Evolutionary conservation across 30 jellyfish, hydroid and myxozoan species (phyloP).

Genomic region (Pelagia noctiluca): DNA sequence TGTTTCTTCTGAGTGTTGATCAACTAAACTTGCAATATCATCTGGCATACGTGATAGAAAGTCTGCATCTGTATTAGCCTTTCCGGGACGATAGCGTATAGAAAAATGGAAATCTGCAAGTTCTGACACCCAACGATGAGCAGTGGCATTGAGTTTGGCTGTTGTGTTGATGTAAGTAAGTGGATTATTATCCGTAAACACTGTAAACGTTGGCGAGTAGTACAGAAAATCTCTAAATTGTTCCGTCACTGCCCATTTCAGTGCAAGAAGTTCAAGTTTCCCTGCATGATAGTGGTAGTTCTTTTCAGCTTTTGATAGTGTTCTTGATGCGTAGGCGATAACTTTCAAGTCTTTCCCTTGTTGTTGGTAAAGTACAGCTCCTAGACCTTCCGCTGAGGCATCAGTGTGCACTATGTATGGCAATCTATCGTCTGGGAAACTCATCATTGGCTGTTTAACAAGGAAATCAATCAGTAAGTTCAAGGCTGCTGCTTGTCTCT

Average conservation of each 20-base stretch:
- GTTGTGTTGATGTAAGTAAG: slow-evolving; percentile 11
- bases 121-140: slow-evolving; percentile 11
- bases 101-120: slow-evolving; percentile 11
- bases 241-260: slow-evolving; percentile 40
- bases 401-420: slow-evolving; percentile 24
- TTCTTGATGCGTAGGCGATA: slow-evolving; percentile 37
- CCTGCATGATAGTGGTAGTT: slow-evolving; percentile 24
- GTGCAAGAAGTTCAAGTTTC: slow-evolving; percentile 23
- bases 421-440: slow-evolving; percentile 15
- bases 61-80: background rate
- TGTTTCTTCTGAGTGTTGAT: background rate
- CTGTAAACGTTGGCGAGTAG: background rate
- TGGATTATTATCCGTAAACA: slow-evolving; percentile 22
- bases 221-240: slow-evolving; percentile 13
- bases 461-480: background rate
- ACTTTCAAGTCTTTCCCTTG: slow-evolving; percentile 9
- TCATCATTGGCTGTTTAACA: background rate
- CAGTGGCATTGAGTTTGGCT: slow-evolving; percentile 36
- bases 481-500: background rate
- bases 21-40: slow-evolving; percentile 13
- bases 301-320: slow-evolving; percentile 31
- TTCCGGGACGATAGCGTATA: slow-evolving; percentile 20
- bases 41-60: slow-evolving; percentile 8
- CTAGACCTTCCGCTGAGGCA: slow-evolving; percentile 22
- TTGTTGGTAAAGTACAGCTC: slow-evolving; percentile 11